A percentile compares a stretch with the other conserved stretches of the same genome.
These are phyloP conservation scores for Serinus canaria DNA, from an alignment of 2,113 vertebrate genomes.

Conservation along the genomic window DNA sequence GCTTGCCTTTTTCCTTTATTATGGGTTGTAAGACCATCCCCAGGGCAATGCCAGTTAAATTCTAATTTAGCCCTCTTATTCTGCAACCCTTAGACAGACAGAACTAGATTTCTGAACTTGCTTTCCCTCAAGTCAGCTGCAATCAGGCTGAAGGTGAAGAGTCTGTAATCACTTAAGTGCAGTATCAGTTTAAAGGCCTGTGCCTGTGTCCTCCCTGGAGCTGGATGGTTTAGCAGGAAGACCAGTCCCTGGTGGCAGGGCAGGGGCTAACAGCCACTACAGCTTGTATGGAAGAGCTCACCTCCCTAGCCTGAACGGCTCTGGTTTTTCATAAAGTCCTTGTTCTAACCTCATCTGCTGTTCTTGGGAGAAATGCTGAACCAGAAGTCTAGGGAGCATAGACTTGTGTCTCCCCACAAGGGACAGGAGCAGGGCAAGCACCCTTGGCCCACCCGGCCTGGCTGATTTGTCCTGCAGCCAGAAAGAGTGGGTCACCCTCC, in stretches of 20 bases:
- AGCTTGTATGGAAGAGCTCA: not conserved
- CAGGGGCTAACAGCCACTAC: not conserved
- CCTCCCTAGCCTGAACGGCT: not conserved
- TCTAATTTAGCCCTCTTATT: not conserved
- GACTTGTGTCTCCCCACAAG: too few species aligned
- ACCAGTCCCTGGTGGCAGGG: not conserved
- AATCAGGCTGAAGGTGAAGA: slow-evolving; percentile 6
- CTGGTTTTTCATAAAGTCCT: not conserved
- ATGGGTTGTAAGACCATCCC: not conserved
- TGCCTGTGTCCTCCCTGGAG: not conserved
- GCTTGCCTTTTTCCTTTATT: slow-evolving; percentile 12
- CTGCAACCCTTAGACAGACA: not conserved
- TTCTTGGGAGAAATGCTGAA: not conserved
- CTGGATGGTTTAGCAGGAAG: not conserved
- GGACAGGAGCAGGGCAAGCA: not conserved
- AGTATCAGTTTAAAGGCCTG: not conserved
- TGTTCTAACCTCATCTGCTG: not conserved
- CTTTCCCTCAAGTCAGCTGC: not conserved
- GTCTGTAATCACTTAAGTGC: not conserved
- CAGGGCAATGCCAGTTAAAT: not conserved
- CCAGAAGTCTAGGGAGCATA: not conserved
- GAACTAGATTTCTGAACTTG: not conserved
- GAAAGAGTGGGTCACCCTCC: not conserved
- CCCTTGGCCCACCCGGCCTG: not conserved
- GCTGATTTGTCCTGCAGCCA: not conserved